These are phyloP conservation scores for Colistium nudipinnis DNA, from an alignment of 2,113 vertebrate species.

Conservation along the genomic window DNA sequence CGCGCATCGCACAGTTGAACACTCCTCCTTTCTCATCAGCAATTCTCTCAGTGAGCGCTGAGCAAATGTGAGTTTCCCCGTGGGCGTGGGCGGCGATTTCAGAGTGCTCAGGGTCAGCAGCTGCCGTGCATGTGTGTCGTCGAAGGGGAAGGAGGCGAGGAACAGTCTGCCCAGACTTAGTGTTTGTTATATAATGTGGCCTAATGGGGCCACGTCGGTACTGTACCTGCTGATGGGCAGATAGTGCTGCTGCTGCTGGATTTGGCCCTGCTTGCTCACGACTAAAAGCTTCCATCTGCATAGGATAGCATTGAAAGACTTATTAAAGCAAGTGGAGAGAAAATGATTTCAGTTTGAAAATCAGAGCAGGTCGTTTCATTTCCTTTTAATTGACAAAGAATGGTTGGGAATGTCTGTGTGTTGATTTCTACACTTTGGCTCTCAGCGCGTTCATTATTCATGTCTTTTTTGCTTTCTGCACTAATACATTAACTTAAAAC, in stretches of 20 bases:
- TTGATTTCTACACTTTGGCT: slow-evolving; percentile 13
- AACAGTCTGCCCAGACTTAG: slow-evolving; percentile 14
- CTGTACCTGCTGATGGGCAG: slow-evolving; percentile 17
- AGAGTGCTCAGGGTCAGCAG: slow-evolving; percentile 10
- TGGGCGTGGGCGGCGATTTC: slow-evolving; percentile 27
- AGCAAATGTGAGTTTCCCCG: slow-evolving; percentile 19
- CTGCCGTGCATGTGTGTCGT: background rate
- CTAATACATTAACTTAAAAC: slow-evolving; percentile 50
- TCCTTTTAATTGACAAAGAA: background rate
- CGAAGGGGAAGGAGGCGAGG: slow-evolving; percentile 12
- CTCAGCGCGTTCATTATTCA: slow-evolving; percentile 44
- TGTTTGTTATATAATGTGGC: slow-evolving; percentile 32
- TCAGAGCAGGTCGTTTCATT: background rate
- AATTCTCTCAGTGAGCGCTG: slow-evolving; percentile 17
- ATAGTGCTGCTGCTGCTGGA: slow-evolving; percentile 32
- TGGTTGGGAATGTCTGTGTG: background rate
- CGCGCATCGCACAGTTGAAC: slow-evolving; percentile 16
- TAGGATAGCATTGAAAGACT: background rate
- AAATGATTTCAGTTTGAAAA: background rate
- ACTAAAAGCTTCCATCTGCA: background rate
- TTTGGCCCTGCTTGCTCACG: slow-evolving; percentile 22
- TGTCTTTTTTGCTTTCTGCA: slow-evolving; percentile 37
- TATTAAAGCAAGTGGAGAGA: background rate
- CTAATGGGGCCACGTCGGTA: slow-evolving; percentile 21
- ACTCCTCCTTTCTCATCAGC: slow-evolving; percentile 4